phyloP scores from a whole-genome alignment of 2,797 vertebrate genomes.

The Arnoldichthys spilopterus region DNA sequence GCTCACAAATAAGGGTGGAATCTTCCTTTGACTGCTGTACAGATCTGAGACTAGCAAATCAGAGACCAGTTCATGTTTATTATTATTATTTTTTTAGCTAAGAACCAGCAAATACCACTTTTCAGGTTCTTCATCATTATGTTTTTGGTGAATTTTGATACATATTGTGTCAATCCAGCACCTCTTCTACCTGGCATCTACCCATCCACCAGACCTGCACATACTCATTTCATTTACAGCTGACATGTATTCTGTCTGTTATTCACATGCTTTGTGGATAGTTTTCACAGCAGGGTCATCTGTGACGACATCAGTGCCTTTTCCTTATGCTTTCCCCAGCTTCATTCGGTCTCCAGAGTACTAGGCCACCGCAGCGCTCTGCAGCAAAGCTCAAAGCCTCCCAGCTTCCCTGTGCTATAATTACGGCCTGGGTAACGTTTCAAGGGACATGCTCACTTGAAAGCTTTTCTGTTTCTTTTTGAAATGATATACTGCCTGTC shows the following conservation, averaged over 20 bases:
- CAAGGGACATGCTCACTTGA: constrained; percentile 66
- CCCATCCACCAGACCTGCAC: neutral
- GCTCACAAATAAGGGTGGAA: constrained; percentile 49
- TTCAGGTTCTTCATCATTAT: neutral
- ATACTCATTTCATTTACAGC: constrained; percentile 8
- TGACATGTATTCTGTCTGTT: neutral
- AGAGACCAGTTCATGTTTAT: neutral
- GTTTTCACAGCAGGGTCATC: constrained; percentile 6
- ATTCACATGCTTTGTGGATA: neutral
- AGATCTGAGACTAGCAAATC: constrained; percentile 35
- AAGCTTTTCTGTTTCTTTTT: constrained; percentile 67
- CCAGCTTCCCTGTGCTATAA: constrained; percentile 64
- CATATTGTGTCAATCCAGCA: neutral
- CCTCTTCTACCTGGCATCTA: neutral
- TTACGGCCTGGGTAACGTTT: constrained; percentile 65
- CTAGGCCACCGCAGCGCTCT: constrained; percentile 58
- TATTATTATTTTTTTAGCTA: neutral
- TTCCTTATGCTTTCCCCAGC: constrained; percentile 35
- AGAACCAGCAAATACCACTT: neutral
- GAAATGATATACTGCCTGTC: constrained; percentile 68
- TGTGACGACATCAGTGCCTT: constrained; percentile 29
- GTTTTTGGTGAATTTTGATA: neutral
- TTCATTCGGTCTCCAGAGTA: constrained; percentile 30
- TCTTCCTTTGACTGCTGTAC: constrained; percentile 52
- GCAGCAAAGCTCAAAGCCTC: constrained; percentile 60